Evolutionary conservation across 2,113 vertebrate genomes (phyloP).

Genomic region (Pantherophis guttatus): DNA sequence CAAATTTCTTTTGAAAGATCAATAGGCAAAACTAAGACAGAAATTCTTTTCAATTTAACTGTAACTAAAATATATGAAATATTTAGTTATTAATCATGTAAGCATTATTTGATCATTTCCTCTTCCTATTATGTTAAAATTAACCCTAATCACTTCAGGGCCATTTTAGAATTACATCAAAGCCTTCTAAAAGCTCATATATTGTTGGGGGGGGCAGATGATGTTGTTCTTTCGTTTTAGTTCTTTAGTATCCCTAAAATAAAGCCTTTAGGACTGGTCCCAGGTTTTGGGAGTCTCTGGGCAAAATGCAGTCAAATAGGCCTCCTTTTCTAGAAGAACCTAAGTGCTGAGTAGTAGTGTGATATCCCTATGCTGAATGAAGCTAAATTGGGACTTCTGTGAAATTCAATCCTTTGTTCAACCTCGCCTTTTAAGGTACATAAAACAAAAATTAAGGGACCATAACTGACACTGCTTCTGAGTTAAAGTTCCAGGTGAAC

Average conservation of each 20-base stretch:
- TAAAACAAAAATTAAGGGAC: not conserved
- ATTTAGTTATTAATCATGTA: not conserved
- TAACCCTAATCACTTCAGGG: not conserved
- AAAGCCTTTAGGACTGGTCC: not conserved
- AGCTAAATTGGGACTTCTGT: not conserved
- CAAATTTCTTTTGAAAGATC: not conserved
- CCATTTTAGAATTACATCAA: not conserved
- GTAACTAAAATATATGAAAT: not conserved
- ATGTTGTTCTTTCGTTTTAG: not conserved
- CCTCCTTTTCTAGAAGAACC: not conserved
- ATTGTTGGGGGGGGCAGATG: not conserved
- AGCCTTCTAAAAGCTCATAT: not conserved
- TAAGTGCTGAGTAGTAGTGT: not conserved
- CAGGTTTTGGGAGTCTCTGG: not conserved
- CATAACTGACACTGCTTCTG: not conserved
- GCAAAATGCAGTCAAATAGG: not conserved
- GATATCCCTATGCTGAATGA: not conserved
- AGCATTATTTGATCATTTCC: not conserved
- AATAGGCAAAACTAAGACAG: not conserved
- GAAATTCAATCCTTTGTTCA: not conserved
- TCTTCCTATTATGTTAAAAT: not conserved
- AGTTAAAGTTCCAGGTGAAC: not conserved
- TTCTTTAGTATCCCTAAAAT: not conserved
- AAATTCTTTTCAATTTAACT: not conserved
- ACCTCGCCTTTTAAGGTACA: not conserved